Evolutionary conservation across 2,888 invertebrate genomes (phyloP), one percentile per base, ranked within the genome.

Genomic region (Caenorhabditis auriculariae): DNA sequence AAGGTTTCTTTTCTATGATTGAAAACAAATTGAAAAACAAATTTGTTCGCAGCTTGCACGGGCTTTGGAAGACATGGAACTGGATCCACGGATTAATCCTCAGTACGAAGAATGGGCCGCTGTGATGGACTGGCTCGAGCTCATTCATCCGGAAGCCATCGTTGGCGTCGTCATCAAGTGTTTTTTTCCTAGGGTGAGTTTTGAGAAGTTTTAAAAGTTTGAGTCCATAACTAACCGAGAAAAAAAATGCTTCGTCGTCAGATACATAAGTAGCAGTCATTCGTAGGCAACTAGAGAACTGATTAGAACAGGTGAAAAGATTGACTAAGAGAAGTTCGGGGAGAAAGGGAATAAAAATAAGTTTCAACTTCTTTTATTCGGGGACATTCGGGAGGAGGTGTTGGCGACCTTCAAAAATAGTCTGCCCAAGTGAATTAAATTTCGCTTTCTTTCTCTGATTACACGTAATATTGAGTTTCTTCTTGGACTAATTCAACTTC

Each of bases 51-150:
- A 93, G 83, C 84, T 94, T 48, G 90, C 91, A 82, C 84, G 46
- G 23, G 42, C 53, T 17, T 43, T 78, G 39, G 45, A 60, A 4
- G 47, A 52, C 27, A 72, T 78, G 67, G 54, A 69, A n/a, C 45
- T 79, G 46, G 58, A 66, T 49, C 73, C 76, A 19, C 47, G 57
- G 29, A 24, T 62, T 26, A 70, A 74, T 56, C 60, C 54, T 12
- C 27, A 63, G 7, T 77, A 72, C 43, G 47, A 66, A n/a, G 74
- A 76, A 29, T 74, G 70, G 65, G 19, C 27, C 3, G 69, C 72
- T 0, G 53, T 94, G 27, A 90, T 92, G 86, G 89, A 91, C 60
- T 98, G 98, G 98, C 85, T 88, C 66, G 91, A 91, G 68, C 84
- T 96, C 79, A 84, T 94, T 42, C 90, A 92, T 0, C 83, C 88